Conservation (phyloP, 2,797 vertebrate species). For the Graptemys geographica region DNA sequence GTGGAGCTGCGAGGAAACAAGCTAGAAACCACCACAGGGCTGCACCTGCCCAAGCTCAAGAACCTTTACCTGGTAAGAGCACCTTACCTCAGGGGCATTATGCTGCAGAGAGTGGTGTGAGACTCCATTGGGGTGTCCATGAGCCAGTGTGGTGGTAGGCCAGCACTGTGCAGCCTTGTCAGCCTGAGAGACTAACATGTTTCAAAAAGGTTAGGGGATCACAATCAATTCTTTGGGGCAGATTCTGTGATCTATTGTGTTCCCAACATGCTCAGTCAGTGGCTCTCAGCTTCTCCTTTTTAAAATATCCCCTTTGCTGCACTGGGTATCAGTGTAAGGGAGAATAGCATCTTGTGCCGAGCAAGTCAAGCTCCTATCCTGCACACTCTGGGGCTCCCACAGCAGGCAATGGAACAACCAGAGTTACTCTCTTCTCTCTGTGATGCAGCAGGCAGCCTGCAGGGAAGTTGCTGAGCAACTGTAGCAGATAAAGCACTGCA, state of each 20-base stretch:
- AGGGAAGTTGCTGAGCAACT: not conserved
- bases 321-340: not conserved
- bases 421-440: not conserved
- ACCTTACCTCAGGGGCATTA: not conserved
- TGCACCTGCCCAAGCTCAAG: slow-evolving; percentile 88
- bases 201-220: not conserved
- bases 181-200: not conserved
- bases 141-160: not conserved
- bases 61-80: slow-evolving; percentile 90
- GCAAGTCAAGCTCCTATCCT: not conserved
- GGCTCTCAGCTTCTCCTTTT: not conserved
- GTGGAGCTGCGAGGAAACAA: slow-evolving; percentile 91
- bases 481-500: not conserved
- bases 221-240: not conserved
- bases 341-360: not conserved
- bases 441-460: not conserved
- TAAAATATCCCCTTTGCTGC: not conserved
- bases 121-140: rapidly evolving
- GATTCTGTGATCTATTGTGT: not conserved
- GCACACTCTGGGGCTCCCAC: rapidly evolving
- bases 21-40: slow-evolving; percentile 87
- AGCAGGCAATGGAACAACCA: not conserved
- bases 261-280: not conserved
- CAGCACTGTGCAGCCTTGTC: not conserved
- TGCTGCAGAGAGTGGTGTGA: not conserved